Evolutionary conservation across 2,888 invertebrate species (phyloP).

Genomic region (Drosophila nigritarsus): DNA sequence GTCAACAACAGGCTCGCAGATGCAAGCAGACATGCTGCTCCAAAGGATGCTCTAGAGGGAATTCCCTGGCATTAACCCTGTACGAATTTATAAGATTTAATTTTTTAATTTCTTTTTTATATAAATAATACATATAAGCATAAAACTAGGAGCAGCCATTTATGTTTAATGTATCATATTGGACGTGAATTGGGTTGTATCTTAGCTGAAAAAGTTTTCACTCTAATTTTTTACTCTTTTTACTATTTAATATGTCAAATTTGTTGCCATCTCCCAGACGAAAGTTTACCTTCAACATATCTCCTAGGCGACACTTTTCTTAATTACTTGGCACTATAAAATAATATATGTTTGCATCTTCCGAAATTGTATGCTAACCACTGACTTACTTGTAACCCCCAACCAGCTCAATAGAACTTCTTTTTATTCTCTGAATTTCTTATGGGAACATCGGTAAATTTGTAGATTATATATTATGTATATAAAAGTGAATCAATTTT

Average conservation of each 20-base stretch:
- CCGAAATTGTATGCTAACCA: background rate
- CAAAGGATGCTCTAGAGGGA: slow-evolving; percentile 11
- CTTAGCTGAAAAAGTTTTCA: background rate
- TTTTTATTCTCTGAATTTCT: background rate
- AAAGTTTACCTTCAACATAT: background rate
- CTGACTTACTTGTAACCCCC: background rate
- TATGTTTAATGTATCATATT: background rate
- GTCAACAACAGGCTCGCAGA: slow-evolving; percentile 17
- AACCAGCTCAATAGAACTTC: background rate
- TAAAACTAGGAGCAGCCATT: background rate
- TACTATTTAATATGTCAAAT: background rate
- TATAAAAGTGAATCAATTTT: background rate
- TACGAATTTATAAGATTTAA: no score
- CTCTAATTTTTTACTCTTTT: background rate
- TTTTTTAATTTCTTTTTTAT: background rate
- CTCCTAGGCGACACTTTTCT: no score
- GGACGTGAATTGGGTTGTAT: background rate
- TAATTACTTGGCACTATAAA: background rate
- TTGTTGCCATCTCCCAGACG: background rate
- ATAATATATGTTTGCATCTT: background rate
- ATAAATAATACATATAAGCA: background rate
- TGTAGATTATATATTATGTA: background rate
- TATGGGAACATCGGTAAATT: background rate
- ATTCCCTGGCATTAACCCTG: background rate
- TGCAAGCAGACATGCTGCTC: background rate